Conservation (phyloP, 2,888 invertebrate species). For the Deilephila porcellus region DNA sequence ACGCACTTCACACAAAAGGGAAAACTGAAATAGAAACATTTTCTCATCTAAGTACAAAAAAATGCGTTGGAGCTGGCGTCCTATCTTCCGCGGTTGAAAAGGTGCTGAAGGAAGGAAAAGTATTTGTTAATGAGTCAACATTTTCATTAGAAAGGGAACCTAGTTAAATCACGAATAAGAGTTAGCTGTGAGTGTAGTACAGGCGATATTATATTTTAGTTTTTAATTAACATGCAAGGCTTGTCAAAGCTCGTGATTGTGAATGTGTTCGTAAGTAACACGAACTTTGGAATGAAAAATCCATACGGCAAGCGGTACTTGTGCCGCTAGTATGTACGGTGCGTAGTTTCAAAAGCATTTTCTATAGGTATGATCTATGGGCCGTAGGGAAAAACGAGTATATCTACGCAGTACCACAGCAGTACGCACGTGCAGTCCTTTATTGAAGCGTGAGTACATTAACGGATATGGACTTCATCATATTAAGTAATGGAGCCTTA, state of each 20-base stretch:
- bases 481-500: neutral
- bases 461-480: neutral
- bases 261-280: constrained; percentile 41
- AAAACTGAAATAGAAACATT: constrained; percentile 21
- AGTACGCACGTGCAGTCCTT: neutral
- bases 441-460: neutral
- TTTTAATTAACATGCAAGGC: constrained; percentile 66
- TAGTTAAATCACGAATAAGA: constrained; percentile 1
- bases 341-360: constrained; percentile 26
- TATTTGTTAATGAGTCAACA: constrained; percentile 13
- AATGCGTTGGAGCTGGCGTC: neutral
- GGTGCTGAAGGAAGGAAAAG: neutral
- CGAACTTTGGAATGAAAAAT: constrained; percentile 29
- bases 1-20: neutral
- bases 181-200: neutral
- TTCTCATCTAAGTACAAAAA: neutral
- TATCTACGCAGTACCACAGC: neutral
- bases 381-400: constrained; percentile 10
- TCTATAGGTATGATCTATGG: neutral
- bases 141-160: neutral
- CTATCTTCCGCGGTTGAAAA: neutral
- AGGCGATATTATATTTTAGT: constrained; percentile 43
- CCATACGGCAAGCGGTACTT: constrained; percentile 24
- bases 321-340: constrained; percentile 5
- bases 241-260: constrained; percentile 65